A percentile compares a stretch with the other conserved stretches of the same genome.
phyloP scores from a whole-genome alignment of 2,113 vertebrate genomes.

The Myotis davidii region DNA sequence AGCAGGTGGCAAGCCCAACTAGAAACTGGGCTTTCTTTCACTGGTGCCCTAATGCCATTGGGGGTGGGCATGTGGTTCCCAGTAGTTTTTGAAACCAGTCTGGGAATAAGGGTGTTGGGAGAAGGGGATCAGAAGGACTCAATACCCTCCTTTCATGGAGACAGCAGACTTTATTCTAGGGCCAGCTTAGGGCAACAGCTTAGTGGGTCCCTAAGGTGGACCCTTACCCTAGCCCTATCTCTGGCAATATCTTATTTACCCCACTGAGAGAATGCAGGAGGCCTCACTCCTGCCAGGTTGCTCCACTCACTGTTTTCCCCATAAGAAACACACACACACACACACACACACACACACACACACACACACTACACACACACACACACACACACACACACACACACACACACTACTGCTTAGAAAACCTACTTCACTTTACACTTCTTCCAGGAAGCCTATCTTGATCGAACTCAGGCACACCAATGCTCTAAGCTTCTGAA shows the following conservation, averaged over 20 bases:
- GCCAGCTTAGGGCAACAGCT: neutral
- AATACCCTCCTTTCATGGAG: neutral
- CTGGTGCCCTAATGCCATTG: neutral
- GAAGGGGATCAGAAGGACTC: neutral
- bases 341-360: neutral
- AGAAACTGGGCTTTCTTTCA: neutral
- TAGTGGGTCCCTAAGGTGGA: neutral
- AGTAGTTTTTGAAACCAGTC: neutral
- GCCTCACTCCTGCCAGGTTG: neutral
- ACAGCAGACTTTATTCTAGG: neutral
- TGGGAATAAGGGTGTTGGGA: neutral
- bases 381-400: too few species aligned
- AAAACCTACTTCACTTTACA: neutral
- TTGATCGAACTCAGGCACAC: neutral
- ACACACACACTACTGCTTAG: neutral
- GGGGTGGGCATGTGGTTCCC: neutral
- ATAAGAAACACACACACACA: too few species aligned
- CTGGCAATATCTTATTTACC: neutral
- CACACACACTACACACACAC: neutral
- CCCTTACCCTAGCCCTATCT: neutral
- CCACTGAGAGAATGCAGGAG: neutral
- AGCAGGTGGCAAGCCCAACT: neutral
- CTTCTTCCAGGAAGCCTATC: constrained; percentile 3
- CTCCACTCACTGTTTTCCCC: neutral
- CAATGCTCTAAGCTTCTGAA: neutral